Evolutionary conservation across 1,140 invertebrate genomes (phyloP).

Genomic region (Charaxes varanes): DNA sequence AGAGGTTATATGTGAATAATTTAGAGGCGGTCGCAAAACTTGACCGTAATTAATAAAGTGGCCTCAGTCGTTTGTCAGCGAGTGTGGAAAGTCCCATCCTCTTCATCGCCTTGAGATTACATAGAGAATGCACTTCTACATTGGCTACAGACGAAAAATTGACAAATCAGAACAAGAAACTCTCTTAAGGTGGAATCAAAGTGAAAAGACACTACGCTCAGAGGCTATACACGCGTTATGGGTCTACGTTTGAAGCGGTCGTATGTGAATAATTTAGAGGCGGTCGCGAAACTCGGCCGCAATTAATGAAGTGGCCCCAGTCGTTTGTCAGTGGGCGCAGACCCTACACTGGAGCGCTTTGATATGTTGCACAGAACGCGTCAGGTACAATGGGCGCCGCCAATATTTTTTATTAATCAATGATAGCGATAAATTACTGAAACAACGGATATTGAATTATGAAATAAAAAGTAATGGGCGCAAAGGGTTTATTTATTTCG

Average conservation of each 20-base stretch:
- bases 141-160: no score
- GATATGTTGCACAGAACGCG: slow-evolving; percentile 44
- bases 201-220: neutral
- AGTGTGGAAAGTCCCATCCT: no score
- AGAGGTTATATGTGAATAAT: slow-evolving; percentile 70
- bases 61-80: slow-evolving; percentile 58
- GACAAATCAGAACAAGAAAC: no score
- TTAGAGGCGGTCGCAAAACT: slow-evolving; percentile 52
- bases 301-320: slow-evolving; percentile 65
- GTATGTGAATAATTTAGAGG: slow-evolving; percentile 67
- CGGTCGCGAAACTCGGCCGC: slow-evolving; percentile 45
- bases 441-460: neutral
- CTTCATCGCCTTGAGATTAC: no score
- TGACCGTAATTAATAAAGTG: slow-evolving; percentile 66
- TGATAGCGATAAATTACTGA: slow-evolving; percentile 21
- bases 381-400: slow-evolving; percentile 29
- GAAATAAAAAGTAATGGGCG: slow-evolving; percentile 2
- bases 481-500: neutral
- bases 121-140: no score
- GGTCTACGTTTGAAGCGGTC: slow-evolving; percentile 17
- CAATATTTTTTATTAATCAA: slow-evolving; percentile 27
- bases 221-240: neutral
- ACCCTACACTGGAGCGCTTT: slow-evolving; percentile 29
- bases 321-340: slow-evolving; percentile 53
- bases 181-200: slow-evolving; percentile 3